Percentiles rank a stretch among this genome's conserved stretches.
Conservation (phyloP, 2,888 invertebrate genomes). For the Caenorhabditis sp. region DNA sequence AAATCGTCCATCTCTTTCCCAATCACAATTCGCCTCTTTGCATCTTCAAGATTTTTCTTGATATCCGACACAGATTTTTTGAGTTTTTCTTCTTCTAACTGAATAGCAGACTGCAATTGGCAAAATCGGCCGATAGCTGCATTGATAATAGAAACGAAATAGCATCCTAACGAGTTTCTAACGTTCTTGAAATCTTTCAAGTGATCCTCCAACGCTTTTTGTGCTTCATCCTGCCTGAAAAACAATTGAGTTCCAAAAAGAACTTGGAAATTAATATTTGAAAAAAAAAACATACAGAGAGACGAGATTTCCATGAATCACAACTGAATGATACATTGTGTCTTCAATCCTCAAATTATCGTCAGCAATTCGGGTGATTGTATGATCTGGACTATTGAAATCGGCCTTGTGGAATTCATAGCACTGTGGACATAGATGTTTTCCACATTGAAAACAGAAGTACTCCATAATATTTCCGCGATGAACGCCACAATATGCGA, state of each 20-base stretch:
- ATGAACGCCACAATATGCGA: constrained; percentile 2
- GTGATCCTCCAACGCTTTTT: no score
- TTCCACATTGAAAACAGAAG: constrained; percentile 2
- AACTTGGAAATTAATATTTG: background rate
- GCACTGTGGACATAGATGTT: background rate
- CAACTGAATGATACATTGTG: background rate
- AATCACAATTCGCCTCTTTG: background rate
- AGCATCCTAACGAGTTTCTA: background rate
- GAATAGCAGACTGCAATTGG: background rate
- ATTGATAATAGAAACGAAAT: constrained; percentile 1
- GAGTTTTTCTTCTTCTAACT: background rate
- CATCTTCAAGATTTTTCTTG: background rate
- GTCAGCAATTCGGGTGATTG: no score
- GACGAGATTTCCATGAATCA: background rate
- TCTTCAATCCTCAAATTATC: background rate
- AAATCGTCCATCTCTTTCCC: constrained; percentile 3
- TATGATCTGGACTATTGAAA: constrained; percentile 1
- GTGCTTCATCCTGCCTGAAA: background rate
- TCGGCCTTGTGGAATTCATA: background rate
- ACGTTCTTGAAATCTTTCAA: background rate
- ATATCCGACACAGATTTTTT: background rate
- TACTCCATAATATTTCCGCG: background rate
- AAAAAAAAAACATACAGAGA: background rate
- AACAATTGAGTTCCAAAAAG: background rate
- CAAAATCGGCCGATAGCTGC: background rate